Percentiles rank a stretch among this genome's conserved stretches.
These are phyloP conservation scores for Emydocephalus ijimae DNA, from an alignment of 2,113 vertebrate genomes.

Conservation along the genomic window DNA sequence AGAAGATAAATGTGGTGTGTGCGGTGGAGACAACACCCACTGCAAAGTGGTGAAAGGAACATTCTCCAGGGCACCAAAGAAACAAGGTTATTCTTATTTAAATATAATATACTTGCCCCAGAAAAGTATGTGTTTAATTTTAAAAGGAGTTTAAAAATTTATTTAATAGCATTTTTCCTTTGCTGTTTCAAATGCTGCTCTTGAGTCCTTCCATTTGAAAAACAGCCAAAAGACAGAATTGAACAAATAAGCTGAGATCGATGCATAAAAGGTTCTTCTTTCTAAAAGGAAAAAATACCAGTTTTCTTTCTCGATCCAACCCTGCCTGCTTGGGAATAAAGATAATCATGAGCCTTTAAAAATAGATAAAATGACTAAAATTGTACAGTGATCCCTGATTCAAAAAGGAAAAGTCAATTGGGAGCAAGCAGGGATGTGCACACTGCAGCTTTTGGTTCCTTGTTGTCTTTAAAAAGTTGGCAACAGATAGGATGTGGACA, in stretches of 20 bases:
- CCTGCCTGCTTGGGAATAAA: neutral
- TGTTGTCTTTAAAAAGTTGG: neutral
- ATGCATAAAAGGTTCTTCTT: neutral
- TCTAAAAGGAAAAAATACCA: neutral
- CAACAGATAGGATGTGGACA: neutral
- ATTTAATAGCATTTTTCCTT: neutral
- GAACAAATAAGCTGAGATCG: neutral
- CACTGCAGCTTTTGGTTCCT: neutral
- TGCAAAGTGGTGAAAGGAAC: conserved; percentile 93
- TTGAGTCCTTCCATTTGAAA: neutral
- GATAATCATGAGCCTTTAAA: neutral
- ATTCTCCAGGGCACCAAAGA: conserved; percentile 84
- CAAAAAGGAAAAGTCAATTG: neutral
- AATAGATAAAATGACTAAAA: neutral
- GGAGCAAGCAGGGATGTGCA: neutral
- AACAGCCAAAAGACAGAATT: neutral
- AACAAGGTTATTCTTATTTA: conserved; percentile 74
- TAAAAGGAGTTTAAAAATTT: neutral
- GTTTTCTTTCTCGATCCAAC: neutral
- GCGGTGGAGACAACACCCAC: conserved; percentile 89
- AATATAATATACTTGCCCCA: neutral
- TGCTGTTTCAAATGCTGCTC: neutral
- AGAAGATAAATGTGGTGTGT: conserved; percentile 95
- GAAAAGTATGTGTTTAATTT: neutral
- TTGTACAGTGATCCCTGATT: neutral